Percentiles rank a stretch among this genome's conserved stretches.
Conservation (phyloP, 2,888 invertebrate genomes). For the Ichneumoninae sp. region DNA sequence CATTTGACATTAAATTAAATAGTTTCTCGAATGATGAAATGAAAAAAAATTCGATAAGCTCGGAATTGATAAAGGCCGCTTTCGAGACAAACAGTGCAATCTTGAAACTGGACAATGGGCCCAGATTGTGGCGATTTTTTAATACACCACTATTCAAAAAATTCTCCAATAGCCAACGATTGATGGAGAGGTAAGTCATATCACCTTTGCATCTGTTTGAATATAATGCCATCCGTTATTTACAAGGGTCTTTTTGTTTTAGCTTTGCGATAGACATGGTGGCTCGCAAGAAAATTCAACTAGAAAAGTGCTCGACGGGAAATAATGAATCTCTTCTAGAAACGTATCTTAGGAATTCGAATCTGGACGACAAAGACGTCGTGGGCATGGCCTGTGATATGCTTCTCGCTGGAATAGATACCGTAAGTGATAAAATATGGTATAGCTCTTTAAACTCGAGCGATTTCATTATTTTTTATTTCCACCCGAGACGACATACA, state of each 20-base stretch:
- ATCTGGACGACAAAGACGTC: constrained; percentile 91
- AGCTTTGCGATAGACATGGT: constrained; percentile 88
- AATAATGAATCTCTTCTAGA: constrained; percentile 87
- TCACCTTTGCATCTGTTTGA: background rate
- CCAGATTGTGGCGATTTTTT: constrained; percentile 89
- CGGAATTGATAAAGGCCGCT: constrained; percentile 90
- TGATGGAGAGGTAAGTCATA: constrained; percentile 88
- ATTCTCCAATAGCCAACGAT: constrained; percentile 89
- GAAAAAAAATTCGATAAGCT: constrained; percentile 87
- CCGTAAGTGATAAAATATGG: constrained; percentile 85
- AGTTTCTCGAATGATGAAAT: constrained; percentile 89
- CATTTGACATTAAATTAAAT: constrained; percentile 89
- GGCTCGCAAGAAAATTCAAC: constrained; percentile 86
- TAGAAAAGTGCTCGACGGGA: constrained; percentile 79
- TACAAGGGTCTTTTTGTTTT: constrained; percentile 53
- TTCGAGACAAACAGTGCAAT: constrained; percentile 90
- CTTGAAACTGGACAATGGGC: constrained; percentile 89
- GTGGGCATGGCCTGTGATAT: constrained; percentile 93
- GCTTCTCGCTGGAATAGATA: constrained; percentile 94
- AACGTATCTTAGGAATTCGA: constrained; percentile 89
- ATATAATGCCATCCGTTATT: constrained; percentile 7
- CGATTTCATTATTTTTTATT: constrained; percentile 27
- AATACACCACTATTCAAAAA: constrained; percentile 90
- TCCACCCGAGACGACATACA: constrained; percentile 89
- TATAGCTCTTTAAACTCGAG: background rate